Conservation (phyloP, 2,888 invertebrate genomes). For the Chrysina gloriosa region DNA sequence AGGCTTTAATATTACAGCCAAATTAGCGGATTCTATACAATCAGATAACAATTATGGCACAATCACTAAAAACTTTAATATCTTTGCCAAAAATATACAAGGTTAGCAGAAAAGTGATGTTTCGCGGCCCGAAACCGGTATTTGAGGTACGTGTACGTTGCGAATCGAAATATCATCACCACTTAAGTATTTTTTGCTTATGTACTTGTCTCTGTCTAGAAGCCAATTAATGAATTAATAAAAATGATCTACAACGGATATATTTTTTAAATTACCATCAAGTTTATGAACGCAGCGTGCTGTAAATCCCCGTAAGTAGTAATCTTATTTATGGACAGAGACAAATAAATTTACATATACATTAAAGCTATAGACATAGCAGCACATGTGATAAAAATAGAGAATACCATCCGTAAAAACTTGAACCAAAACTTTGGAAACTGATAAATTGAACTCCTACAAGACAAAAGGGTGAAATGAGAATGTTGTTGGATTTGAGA, state of each 20-base stretch:
- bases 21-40: conserved; percentile 21
- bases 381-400: no score
- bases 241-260: not conserved
- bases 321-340: not conserved
- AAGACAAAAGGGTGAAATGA: no score
- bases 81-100: conserved; percentile 9
- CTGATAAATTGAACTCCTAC: no score
- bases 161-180: not conserved
- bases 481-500: no score
- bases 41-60: conserved; percentile 22
- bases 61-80: conserved; percentile 18
- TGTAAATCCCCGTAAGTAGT: not conserved
- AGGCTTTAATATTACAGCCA: conserved; percentile 9
- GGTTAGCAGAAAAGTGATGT: conserved; percentile 15
- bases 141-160: not conserved
- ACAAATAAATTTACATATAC: not conserved
- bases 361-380: no score
- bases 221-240: not conserved
- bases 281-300: not conserved
- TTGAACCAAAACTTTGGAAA: no score
- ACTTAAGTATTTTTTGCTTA: conserved; percentile 3
- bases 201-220: not conserved
- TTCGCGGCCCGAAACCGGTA: not conserved
- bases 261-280: not conserved
- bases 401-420: no score